A percentile compares a stretch with the other conserved stretches of the same genome.
Conservation (phyloP, 2,888 invertebrate genomes). For the Campoletis raptor region DNA sequence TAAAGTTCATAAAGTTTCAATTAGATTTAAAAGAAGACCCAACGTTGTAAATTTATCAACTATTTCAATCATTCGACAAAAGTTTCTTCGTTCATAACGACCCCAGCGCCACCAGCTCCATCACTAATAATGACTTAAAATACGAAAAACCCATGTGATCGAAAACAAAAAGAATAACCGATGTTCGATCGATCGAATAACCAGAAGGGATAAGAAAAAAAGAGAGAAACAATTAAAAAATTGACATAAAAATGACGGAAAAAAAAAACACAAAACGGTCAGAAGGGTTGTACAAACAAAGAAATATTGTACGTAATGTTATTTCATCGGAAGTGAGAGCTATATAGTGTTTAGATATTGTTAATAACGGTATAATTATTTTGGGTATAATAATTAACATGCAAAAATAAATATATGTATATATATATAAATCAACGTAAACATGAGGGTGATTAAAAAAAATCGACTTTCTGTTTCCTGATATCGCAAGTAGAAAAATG, state of each 20-base stretch:
- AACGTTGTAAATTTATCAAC: not conserved
- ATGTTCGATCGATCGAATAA: constrained; percentile 32
- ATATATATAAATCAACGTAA: constrained; percentile 9
- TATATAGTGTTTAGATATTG: constrained; percentile 78
- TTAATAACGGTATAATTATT: constrained; percentile 81
- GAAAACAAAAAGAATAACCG: not conserved
- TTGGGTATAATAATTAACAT: constrained; percentile 73
- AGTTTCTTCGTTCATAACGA: constrained; percentile 23
- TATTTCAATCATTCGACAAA: constrained; percentile 6
- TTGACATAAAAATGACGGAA: not conserved
- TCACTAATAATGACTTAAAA: not conserved
- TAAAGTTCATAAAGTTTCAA: constrained; percentile 47
- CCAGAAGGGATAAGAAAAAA: not conserved
- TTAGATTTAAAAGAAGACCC: constrained; percentile 3
- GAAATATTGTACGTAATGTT: constrained; percentile 79
- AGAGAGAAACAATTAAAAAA: not conserved
- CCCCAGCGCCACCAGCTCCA: constrained; percentile 31
- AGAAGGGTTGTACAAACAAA: constrained; percentile 77
- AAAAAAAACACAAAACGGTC: constrained; percentile 57
- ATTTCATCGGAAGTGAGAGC: constrained; percentile 81
- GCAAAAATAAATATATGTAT: constrained; percentile 18
- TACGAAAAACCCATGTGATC: not conserved
- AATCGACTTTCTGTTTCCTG: not conserved
- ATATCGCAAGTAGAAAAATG: not conserved
- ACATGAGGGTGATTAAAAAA: constrained; percentile 8